Base-by-base conservation (phyloP, 2,113 vertebrate genomes). In the Ranitomeya imitator region DNA sequence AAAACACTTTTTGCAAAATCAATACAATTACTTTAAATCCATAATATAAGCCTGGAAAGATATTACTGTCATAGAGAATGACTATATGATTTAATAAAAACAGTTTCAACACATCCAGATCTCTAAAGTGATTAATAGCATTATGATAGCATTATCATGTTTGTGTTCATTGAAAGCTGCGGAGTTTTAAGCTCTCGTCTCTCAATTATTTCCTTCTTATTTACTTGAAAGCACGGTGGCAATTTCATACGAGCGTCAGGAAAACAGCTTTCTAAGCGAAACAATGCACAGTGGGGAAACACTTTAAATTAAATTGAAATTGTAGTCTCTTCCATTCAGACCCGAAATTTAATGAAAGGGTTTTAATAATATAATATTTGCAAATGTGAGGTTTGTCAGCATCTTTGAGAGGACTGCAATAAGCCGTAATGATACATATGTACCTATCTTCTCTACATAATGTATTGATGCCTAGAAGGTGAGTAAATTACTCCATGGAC, bases 181-280 rank as follows among this genome's bases (percentile, higher is more conserved):
- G 52, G 59, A 79, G 88, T 91, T 90, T 69, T 76, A 88, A 89
- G 90, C 84, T 90, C 91, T 79, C 15, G 69, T 85, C 91, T 61
- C 90, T 91, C 79, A 91, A 90, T 91, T 91, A 80, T 92, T 92
- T 93, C 85, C 83, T 88, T 89, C 74, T 91, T 1, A 7, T 89
- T 92, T 89, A 85, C 73, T 78, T 69, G 76, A 89, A 93, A 90
- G 61, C 18, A 90, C 91, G 89, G 55, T 90, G 90, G 85, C 21
- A 84, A 15, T 87, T 91, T 92, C 88, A 79, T 90, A 37, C 81
- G 87, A 60, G 52, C 80, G 65, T n/a, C 57, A 45, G 79, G 91
- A 88, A 79, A 86, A 90, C 71, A 88, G 71, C 63, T 51, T 93
- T 76, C 71, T 67, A 26, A 92, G 87, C 79, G 91, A 92, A 93